phyloP scores from a whole-genome alignment of 2,888 invertebrate genomes.

The Flabesymbios commensalis region DNA sequence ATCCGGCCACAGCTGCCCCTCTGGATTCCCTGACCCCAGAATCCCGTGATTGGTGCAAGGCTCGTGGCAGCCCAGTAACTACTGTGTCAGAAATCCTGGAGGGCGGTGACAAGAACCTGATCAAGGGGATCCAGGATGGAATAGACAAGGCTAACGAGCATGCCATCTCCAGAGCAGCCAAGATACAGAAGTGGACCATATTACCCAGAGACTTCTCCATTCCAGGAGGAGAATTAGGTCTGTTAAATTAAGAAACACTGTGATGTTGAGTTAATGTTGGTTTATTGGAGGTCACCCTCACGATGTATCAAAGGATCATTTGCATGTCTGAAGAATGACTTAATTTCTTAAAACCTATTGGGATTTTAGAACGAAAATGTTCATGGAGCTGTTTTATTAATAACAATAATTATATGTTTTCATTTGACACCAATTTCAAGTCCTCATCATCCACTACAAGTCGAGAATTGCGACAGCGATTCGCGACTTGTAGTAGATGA shows the following conservation, averaged over 20 bases:
- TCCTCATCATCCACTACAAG: no score
- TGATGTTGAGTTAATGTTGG: background rate
- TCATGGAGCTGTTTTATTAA: no score
- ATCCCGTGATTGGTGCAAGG: slow-evolving; percentile 68
- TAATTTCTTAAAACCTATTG: no score
- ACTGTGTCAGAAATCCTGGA: slow-evolving; percentile 70
- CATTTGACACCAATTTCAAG: no score
- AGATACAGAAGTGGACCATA: slow-evolving; percentile 83
- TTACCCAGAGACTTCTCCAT: slow-evolving; percentile 85
- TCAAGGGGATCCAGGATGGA: slow-evolving; percentile 73
- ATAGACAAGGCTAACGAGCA: slow-evolving; percentile 76
- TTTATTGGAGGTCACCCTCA: background rate
- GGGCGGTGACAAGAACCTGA: slow-evolving; percentile 61
- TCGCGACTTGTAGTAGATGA: no score
- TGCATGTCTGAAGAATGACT: no score
- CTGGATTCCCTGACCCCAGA: slow-evolving; percentile 71
- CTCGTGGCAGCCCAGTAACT: slow-evolving; percentile 63
- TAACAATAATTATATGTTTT: background rate
- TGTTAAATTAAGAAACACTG: no score
- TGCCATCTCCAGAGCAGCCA: slow-evolving; percentile 85
- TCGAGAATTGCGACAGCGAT: no score
- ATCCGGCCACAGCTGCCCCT: slow-evolving; percentile 69
- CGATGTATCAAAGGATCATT: background rate
- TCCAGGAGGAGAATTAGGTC: slow-evolving; percentile 84
- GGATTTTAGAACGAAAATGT: no score